Base-by-base conservation (phyloP, 92 coral and sea anemone genomes). In the Porites divaricata region DNA sequence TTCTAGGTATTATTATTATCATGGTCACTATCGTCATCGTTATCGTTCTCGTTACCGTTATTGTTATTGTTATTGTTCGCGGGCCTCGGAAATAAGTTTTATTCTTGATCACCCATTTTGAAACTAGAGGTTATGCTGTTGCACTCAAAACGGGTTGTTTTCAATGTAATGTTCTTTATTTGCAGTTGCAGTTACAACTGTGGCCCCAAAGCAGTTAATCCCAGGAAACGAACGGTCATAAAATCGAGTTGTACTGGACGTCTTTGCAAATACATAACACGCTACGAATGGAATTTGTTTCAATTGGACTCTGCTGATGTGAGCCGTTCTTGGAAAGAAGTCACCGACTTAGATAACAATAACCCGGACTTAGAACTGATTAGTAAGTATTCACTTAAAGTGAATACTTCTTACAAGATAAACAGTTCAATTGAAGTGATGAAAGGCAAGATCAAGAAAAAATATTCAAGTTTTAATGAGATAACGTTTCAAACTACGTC, bases 121-220 rank as follows among this genome's bases (percentile, higher is more conserved):
- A n/a, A n/a, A n/a, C n/a, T n/a, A n/a, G n/a, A n/a, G n/a, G n/a
- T n/a, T 35, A 35, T 4, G 45, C 4, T 35, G 45, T 35, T 35
- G 6, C 45, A 35, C 4, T 35, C 4, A 35, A 35, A 35, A 35
- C n/a, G 45, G 45, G 45, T 6, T 35, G 7, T 35, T 35, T 35
- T 35, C 45, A 35, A 6, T n/a, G 4, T 35, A 3, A 35, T 35
- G 4, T 35, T 35, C 6, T 24, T 9, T 16, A 20, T 53, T 74
- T 66, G 10, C 70, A 92, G 98, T 21, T 87, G 95, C 74, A 57
- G 25, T n/a, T 59, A 77, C 0, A 90, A 87, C 57, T 95, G 95
- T 69, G 91, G 81, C 28, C 70, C 70, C 17, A 87, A 90, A 79
- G 45, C 45, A 35, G 89, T 92, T 23, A 89, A 87, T 53, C 79